A percentile compares a stretch with the other conserved stretches of the same genome.
phyloP scores from a whole-genome alignment of 2,888 invertebrate species.

The Meiosimyza decipiens region DNA sequence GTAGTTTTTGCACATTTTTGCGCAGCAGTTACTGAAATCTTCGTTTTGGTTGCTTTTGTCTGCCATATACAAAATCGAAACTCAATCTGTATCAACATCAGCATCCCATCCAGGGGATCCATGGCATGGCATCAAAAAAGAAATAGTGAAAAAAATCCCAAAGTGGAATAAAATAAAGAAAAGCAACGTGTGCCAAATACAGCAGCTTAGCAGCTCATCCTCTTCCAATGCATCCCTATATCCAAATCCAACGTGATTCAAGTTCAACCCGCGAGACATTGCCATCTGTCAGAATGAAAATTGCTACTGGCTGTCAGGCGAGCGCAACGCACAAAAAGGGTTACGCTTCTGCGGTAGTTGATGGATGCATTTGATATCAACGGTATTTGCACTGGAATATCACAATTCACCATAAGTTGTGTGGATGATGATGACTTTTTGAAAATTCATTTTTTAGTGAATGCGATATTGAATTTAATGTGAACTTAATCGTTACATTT shows the following conservation, averaged over 20 bases:
- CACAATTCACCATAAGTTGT: neutral
- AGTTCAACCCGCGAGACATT: conserved; percentile 55
- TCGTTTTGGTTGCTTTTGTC: conserved; percentile 8
- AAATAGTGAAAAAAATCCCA: neutral
- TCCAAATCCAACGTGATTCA: conserved; percentile 43
- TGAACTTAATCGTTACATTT: conserved; percentile 16
- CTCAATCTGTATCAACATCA: conserved; percentile 35
- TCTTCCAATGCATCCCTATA: conserved; percentile 20
- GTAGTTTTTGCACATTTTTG: conserved; percentile 28
- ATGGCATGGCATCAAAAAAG: conserved; percentile 17
- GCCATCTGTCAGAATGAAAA: conserved; percentile 60
- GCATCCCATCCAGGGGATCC: conserved; percentile 16
- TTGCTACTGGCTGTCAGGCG: conserved; percentile 36
- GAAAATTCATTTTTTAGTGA: neutral
- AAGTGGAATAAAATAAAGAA: conserved; percentile 37
- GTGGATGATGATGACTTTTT: conserved; percentile 13
- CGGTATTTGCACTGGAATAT: conserved; percentile 16
- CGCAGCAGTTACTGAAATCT: conserved; percentile 29
- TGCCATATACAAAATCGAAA: conserved; percentile 30
- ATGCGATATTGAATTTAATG: neutral
- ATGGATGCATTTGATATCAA: conserved; percentile 30
- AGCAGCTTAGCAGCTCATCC: conserved; percentile 33
- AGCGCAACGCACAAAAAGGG: conserved; percentile 31
- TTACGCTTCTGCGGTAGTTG: conserved; percentile 23
- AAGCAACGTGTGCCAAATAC: conserved; percentile 55